phyloP scores from a whole-genome alignment of 2,113 vertebrate species.

The Lota lota region DNA sequence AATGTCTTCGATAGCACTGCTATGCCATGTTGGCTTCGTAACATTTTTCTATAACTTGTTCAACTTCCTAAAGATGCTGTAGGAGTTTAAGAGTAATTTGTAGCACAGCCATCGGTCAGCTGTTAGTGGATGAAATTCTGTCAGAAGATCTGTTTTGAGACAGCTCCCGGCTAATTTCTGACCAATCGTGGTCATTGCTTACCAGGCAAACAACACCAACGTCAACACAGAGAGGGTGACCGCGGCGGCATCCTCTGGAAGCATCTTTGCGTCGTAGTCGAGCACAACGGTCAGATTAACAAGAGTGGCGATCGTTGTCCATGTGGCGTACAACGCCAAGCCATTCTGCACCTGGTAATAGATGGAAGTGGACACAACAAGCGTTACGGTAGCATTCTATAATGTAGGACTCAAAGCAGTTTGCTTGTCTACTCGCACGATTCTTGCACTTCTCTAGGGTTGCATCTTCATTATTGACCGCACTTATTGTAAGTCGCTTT shows the following conservation, averaged over 20 bases:
- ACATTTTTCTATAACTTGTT: not conserved
- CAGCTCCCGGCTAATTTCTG: no score
- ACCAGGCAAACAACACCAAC: slow-evolving; percentile 68
- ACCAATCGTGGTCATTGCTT: slow-evolving; percentile 16
- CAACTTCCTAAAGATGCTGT: not conserved
- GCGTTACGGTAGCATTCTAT: not conserved
- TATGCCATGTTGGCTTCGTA: not conserved
- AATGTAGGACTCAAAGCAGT: not conserved
- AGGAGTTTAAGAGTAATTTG: no score
- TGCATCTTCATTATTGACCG: no score
- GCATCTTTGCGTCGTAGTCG: slow-evolving; percentile 55
- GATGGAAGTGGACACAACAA: not conserved
- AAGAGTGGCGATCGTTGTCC: slow-evolving; percentile 77
- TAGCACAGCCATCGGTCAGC: no score
- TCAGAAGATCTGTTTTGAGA: no score
- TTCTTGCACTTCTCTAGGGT: no score
- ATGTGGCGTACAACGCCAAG: slow-evolving; percentile 72
- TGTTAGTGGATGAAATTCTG: no score
- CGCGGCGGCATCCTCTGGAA: slow-evolving; percentile 53
- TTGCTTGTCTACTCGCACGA: not conserved
- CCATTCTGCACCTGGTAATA: slow-evolving; percentile 79
- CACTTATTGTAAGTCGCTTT: no score
- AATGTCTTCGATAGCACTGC: not conserved
- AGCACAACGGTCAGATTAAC: slow-evolving; percentile 76
- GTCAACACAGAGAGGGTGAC: slow-evolving; percentile 68